Evolutionary conservation across 2,888 invertebrate genomes (phyloP).

Genomic region (Laothoe populi): DNA sequence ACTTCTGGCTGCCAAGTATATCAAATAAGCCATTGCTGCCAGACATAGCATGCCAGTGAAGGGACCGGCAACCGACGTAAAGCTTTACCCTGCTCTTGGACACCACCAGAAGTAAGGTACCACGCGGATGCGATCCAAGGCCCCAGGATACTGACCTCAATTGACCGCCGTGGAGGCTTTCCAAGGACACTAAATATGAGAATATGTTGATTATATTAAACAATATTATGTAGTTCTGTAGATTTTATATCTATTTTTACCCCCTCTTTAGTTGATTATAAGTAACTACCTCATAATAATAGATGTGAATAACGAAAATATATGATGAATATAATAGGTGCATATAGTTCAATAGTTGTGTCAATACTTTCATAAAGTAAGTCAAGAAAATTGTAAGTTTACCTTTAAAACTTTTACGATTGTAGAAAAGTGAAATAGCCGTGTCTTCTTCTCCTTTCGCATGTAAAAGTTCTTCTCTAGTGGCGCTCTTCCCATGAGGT

Average conservation of each 20-base stretch:
- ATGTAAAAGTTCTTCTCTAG: constrained; percentile 66
- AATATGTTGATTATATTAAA: background rate
- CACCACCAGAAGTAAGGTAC: constrained; percentile 83
- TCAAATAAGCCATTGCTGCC: constrained; percentile 84
- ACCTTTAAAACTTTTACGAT: constrained; percentile 72
- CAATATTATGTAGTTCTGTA: background rate
- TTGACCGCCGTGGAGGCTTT: constrained; percentile 85
- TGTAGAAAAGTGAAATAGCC: constrained; percentile 67
- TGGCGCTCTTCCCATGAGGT: constrained; percentile 55
- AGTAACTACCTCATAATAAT: no score
- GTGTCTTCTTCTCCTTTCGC: constrained; percentile 64
- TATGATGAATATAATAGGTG: no score
- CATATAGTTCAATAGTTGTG: no score
- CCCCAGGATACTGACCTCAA: constrained; percentile 86
- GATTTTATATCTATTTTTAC: no score
- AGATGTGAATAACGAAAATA: no score
- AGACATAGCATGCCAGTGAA: constrained; percentile 86
- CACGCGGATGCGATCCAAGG: constrained; percentile 82
- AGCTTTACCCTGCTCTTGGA: constrained; percentile 86
- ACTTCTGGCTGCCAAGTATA: constrained; percentile 77
- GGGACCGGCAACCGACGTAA: constrained; percentile 86
- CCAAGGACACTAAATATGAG: constrained; percentile 85
- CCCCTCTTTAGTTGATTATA: no score
- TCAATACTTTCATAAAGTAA: background rate
- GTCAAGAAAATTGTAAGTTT: constrained; percentile 32